Evolutionary conservation across 2,888 invertebrate species (phyloP), one percentile per base, ranked within the genome.

Genomic region (Graphium colonna): DNA sequence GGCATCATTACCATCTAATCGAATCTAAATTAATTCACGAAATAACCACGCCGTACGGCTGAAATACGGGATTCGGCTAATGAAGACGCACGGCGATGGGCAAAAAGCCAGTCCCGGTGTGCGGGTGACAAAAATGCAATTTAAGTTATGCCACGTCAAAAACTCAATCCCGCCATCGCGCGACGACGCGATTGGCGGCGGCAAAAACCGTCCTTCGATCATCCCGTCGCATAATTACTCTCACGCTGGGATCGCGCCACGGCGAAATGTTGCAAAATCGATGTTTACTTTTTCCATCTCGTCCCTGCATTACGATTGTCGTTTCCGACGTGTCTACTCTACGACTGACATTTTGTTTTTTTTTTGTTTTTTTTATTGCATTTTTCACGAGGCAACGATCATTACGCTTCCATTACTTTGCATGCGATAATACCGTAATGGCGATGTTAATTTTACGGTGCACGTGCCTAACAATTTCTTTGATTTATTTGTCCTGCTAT

Each of bases 121-220:
- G 78, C 75, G 78, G 80, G 87, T 86, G 87, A 84, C 87, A 85
- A 87, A 86, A 87, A 86, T 87, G 86, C 86, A 83, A 86, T 86
- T 81, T 87, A 79, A 82, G 81, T 79, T 85, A 83, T 84, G 75
- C 75, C 65, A 63, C 59, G 71, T 75, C 78, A 86, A 86, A 86
- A 86, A 85, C 75, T 77, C 75, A 81, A 82, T 82, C 68, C 55
- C 58, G 36, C 31, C 31, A 31, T 7, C 31, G 36, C 36, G 12
- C 36, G 13, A 12, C 36, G 36, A 21, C 5, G n/a, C n/a, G n/a
- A 63, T 52, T 55, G 58, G 58, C 55, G 59, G 44, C 33, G 31
- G 60, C 70, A 86, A 86, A 86, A 86, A 83, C 73, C 54, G 58
- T 60, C 68, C 69, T 69, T 63, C 71, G 77, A 75, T 75, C 79